phyloP scores from a whole-genome alignment of 2,113 vertebrate genomes.

The Acanthochromis polyacanthus region DNA sequence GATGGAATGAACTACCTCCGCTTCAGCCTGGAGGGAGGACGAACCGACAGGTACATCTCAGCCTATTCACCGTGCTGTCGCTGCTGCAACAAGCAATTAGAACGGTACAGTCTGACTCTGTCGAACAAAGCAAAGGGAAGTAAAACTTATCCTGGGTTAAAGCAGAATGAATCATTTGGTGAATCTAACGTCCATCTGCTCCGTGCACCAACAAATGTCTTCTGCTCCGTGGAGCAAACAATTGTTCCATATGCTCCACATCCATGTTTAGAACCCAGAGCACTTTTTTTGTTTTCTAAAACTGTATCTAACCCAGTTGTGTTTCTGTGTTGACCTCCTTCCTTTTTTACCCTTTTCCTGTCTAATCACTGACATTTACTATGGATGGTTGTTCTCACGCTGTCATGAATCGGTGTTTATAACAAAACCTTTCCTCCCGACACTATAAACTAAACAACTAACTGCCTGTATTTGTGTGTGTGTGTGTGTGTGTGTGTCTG shows the following conservation, averaged over 20 bases:
- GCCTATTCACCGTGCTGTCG: neutral
- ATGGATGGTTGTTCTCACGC: neutral
- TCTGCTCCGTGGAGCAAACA: neutral
- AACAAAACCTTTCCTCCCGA: neutral
- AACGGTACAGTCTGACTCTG: no score
- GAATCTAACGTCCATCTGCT: no score
- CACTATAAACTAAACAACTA: slow-evolving; percentile 21
- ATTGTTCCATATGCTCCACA: neutral
- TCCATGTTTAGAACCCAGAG: rapidly evolving
- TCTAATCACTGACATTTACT: neutral
- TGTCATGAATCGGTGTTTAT: neutral
- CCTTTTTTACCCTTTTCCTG: neutral
- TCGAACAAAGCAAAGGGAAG: no score
- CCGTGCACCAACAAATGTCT: no score
- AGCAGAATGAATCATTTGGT: neutral
- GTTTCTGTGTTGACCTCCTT: neutral
- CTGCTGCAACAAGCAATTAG: no score
- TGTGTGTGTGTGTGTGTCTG: slow-evolving; percentile 28
- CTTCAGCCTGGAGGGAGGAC: slow-evolving; percentile 93
- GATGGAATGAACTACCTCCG: slow-evolving; percentile 97
- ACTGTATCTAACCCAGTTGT: rapidly evolving
- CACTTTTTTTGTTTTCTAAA: neutral
- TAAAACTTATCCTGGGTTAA: neutral
- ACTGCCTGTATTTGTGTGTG: slow-evolving; percentile 44
- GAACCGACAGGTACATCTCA: slow-evolving; percentile 90